A percentile compares a stretch with the other conserved stretches of the same genome.
phyloP scores from a whole-genome alignment of 2,113 vertebrate genomes.

The Stigmatopora argus region DNA sequence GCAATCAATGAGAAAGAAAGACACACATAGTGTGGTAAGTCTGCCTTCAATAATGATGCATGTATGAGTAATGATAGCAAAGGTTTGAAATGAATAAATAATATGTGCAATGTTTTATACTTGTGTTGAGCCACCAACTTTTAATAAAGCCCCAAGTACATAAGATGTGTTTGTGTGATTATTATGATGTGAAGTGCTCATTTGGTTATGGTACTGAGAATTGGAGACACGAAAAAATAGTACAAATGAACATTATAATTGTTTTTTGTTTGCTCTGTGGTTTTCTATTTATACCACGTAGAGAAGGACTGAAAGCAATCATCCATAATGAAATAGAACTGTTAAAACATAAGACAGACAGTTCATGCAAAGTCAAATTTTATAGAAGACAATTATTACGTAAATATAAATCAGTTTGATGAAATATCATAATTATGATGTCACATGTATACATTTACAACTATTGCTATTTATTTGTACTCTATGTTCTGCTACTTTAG shows the following conservation, averaged over 20 bases:
- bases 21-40: neutral
- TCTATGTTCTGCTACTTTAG: too few relatives aligned
- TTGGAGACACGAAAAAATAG: neutral
- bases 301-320: neutral
- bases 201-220: neutral
- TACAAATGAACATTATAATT: neutral
- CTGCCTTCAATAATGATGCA: neutral
- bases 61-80: neutral
- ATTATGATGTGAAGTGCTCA: neutral
- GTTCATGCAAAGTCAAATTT: too few relatives aligned
- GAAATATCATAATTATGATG: too few relatives aligned
- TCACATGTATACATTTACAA: too few relatives aligned
- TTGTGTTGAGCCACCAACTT: neutral
- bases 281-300: neutral
- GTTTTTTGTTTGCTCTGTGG: neutral
- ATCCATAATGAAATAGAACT: neutral
- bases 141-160: neutral
- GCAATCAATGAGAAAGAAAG: conserved; percentile 5
- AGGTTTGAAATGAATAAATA: neutral
- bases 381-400: too few relatives aligned
- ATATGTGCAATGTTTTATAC: conserved; percentile 8
- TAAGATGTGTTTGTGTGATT: neutral
- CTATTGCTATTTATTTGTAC: too few relatives aligned
- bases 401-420: too few relatives aligned
- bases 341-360: too few relatives aligned